phyloP scores from a whole-genome alignment of 92 coral and sea anemone genomes.

The Chrysogorgia sp. region DNA sequence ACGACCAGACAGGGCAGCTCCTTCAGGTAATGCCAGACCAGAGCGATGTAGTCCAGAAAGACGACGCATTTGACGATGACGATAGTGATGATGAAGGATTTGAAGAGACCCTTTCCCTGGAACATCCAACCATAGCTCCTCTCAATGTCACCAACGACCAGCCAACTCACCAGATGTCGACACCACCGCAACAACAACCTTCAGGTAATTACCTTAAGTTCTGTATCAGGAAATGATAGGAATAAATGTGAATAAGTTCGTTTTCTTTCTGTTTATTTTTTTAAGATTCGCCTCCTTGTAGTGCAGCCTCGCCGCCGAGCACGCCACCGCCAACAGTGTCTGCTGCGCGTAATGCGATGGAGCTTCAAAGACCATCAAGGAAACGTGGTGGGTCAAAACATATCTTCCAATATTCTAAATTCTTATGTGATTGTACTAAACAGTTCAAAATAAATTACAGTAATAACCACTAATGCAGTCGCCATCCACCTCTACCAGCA shows the following conservation, averaged over 20 bases:
- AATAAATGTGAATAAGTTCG: not conserved
- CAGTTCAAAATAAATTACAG: too few species aligned
- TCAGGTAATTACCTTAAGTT: not conserved
- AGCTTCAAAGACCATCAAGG: constrained; percentile 9
- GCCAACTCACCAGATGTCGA: not conserved
- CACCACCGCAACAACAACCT: not conserved
- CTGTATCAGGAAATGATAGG: not conserved
- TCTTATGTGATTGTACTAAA: too few species aligned
- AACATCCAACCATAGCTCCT: constrained; percentile 17
- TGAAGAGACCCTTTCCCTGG: not conserved
- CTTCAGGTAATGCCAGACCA: constrained; percentile 30
- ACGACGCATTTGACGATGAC: constrained; percentile 2
- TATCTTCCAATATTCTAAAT: too few species aligned
- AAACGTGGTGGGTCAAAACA: constrained; percentile 13
- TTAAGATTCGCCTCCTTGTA: not conserved
- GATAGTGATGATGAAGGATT: constrained; percentile 19
- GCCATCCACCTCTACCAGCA: not conserved
- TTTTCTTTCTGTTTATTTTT: not conserved
- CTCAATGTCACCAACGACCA: not conserved
- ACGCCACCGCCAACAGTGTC: constrained; percentile 16
- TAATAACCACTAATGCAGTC: not conserved
- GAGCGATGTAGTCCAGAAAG: not conserved
- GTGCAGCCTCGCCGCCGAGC: not conserved
- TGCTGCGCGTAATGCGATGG: not conserved
- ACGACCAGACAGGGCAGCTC: constrained; percentile 5